phyloP scores from a whole-genome alignment of 2,888 invertebrate species.

The Trissolcus japonicus region DNA sequence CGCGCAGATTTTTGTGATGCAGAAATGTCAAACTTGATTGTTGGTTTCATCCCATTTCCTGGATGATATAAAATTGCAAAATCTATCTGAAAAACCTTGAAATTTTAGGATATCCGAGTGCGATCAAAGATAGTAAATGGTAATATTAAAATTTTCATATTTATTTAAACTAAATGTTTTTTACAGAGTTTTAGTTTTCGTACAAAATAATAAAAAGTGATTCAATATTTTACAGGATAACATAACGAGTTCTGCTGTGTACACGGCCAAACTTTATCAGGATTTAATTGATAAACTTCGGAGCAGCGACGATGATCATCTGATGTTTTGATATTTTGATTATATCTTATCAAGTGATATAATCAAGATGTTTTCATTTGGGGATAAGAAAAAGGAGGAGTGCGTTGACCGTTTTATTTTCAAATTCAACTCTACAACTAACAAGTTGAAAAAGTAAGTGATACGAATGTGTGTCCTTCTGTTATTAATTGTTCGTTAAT shows the following conservation, averaged over 20 bases:
- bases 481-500: slow-evolving; percentile 4
- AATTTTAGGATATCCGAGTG: no score
- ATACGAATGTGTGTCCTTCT: neutral
- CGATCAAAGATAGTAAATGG: no score
- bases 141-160: no score
- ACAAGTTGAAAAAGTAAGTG: slow-evolving; percentile 85
- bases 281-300: slow-evolving; percentile 26
- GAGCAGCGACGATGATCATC: slow-evolving; percentile 25
- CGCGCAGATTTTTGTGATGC: no score
- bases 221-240: slow-evolving; percentile 21
- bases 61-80: no score
- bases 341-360: slow-evolving; percentile 40
- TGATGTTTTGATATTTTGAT: slow-evolving; percentile 50
- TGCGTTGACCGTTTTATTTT: slow-evolving; percentile 79
- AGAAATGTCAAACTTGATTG: no score
- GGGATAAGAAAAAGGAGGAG: slow-evolving; percentile 38
- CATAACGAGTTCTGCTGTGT: slow-evolving; percentile 18
- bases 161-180: no score
- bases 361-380: slow-evolving; percentile 46
- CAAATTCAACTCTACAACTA: slow-evolving; percentile 84
- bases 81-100: no score
- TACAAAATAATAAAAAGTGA: no score
- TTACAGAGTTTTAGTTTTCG: no score
- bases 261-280: slow-evolving; percentile 28
- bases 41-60: no score